Evolutionary conservation across 2,888 invertebrate species (phyloP).

Genomic region (Diarsia mendica): DNA sequence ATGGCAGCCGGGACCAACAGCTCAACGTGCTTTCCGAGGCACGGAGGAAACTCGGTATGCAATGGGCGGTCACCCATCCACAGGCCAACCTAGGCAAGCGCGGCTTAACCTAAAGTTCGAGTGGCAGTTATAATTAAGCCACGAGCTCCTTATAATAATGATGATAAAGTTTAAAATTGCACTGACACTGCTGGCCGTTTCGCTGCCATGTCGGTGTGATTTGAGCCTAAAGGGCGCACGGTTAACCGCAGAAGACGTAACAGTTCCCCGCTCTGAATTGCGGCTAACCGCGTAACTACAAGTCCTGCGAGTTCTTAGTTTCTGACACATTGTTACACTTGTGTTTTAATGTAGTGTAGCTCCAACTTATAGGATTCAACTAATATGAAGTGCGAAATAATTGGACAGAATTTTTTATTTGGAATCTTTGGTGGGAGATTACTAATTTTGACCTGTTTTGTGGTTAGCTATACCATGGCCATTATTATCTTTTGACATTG

Average conservation of each 20-base stretch:
- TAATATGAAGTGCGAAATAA: background rate
- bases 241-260: constrained; percentile 52
- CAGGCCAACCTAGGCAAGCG: too few species aligned
- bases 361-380: background rate
- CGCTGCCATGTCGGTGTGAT: too few species aligned
- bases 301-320: constrained; percentile 36
- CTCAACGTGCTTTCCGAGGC: too few species aligned
- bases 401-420: background rate
- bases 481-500: background rate
- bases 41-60: too few species aligned
- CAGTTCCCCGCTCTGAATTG: constrained; percentile 47
- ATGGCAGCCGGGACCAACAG: too few species aligned
- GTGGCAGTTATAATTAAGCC: too few species aligned
- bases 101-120: too few species aligned
- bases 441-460: background rate
- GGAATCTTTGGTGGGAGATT: background rate
- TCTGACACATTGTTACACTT: constrained; percentile 10
- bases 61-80: too few species aligned
- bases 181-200: too few species aligned
- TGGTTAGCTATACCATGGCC: background rate
- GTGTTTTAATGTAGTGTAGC: constrained; percentile 1
- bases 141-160: too few species aligned
- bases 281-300: constrained; percentile 49
- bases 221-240: constrained; percentile 8
- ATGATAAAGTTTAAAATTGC: too few species aligned